These are phyloP conservation scores for Notechis scutatus DNA, from an alignment of 2,113 vertebrate genomes.

Conservation along the genomic window DNA sequence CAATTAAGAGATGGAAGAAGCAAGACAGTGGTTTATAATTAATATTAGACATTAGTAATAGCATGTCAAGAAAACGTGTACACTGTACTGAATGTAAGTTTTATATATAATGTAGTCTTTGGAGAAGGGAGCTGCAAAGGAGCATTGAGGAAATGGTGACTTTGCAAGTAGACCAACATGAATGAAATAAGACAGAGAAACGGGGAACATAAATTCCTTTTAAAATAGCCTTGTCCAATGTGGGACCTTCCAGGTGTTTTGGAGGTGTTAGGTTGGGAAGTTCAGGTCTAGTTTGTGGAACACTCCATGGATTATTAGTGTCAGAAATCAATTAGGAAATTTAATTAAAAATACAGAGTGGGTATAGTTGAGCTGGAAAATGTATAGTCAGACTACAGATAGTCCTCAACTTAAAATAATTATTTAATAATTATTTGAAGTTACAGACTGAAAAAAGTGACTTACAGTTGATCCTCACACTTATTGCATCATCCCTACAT, in stretches of 20 bases:
- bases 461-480: not conserved
- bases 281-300: not conserved
- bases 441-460: not conserved
- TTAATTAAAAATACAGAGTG: not conserved
- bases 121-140: not conserved
- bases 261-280: not conserved
- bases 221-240: conserved; percentile 5
- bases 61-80: not conserved
- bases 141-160: not conserved
- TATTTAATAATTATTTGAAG: not conserved
- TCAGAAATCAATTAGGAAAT: not conserved
- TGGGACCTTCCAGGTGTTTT: not conserved
- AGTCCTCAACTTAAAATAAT: not conserved
- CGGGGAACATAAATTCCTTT: conserved; percentile 35
- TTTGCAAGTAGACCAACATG: not conserved
- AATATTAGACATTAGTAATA: conserved; percentile 35
- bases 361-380: not conserved
- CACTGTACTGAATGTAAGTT: not conserved
- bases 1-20: conserved; percentile 55
- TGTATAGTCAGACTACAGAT: not conserved
- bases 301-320: not conserved
- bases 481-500: not conserved
- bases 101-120: not conserved
- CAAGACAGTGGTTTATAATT: conserved; percentile 41
- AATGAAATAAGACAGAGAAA: not conserved